Base-by-base conservation (phyloP, 2,113 vertebrate species). In the Chamaea fasciata region DNA sequence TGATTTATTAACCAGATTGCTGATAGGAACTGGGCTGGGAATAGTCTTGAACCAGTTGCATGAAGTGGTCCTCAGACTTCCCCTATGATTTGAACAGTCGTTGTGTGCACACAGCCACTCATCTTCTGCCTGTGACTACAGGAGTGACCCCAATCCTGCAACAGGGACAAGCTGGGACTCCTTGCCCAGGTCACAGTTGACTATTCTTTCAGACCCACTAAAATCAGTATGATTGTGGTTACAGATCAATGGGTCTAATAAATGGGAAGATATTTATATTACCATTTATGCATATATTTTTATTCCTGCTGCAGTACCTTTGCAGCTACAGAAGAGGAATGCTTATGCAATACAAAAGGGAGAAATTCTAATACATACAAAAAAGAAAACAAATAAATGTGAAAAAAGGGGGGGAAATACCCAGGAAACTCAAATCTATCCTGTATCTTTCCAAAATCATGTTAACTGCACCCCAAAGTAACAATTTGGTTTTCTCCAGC, bases 1-100 rank as follows among this genome's bases (percentile, higher is more conserved):
- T 93, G 67, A 90, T 96, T 92, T 47, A 47, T 80, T 87, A 91
- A 91, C 17, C 63, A 82, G 89, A 69, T 33, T 87, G 56, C 65
- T 95, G 69, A 91, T 84, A 68, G 69, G 49, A 92, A 52, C 37
- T n/a, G 28, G 14, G n/a, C 44, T 94, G 89, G 37, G 35, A 90
- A 69, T 30, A 89, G 31, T 62, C 49, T 83, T 89, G 62, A 89
- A 73, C 52, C 23, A 60, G 35, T 37, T 49, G 50, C 14, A 65
- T 65, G 42, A 83, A 74, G 27, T 41, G 89, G 91, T 20, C 27
- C 39, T 47, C 30, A 65, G 50, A 57, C 4, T 52, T 92, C 47
- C 19, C 9, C 8, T 85, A 35, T 42, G 77, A 37, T 52, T 64
- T 80, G 24, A 90, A 47, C 21, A 67, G 27, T 41, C 10, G 23